Percentiles rank a stretch among this genome's conserved stretches.
These are phyloP conservation scores for Brachynemurus nebulosus DNA, from an alignment of 2,888 invertebrate genomes.

Conservation along the genomic window DNA sequence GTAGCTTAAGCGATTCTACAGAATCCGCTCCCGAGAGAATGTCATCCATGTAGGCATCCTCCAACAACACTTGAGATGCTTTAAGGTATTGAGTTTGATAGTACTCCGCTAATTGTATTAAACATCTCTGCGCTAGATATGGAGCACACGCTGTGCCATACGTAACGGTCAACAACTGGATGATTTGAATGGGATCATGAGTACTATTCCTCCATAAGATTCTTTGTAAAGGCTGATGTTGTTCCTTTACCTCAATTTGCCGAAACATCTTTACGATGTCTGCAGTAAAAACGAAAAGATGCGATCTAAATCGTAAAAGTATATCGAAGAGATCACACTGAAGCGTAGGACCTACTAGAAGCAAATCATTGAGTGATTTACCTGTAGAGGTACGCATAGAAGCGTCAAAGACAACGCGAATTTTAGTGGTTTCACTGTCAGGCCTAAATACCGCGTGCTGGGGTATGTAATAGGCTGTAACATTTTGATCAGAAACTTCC, in stretches of 20 bases:
- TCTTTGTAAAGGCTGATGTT: neutral
- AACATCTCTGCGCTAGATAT: neutral
- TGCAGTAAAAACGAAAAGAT: neutral
- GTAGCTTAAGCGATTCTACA: neutral
- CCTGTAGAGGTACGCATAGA: no score
- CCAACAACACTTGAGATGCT: neutral
- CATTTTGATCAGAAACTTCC: neutral
- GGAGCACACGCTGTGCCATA: slow-evolving; percentile 1
- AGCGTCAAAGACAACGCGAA: no score
- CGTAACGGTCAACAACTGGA: neutral
- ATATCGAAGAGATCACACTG: slow-evolving; percentile 1
- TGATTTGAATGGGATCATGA: neutral
- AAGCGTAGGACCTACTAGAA: neutral
- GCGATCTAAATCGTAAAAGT: neutral
- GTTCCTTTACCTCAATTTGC: neutral
- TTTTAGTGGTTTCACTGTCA: no score
- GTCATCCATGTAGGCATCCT: slow-evolving; percentile 13
- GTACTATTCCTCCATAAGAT: neutral
- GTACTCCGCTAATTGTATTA: neutral
- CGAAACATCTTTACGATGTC: neutral
- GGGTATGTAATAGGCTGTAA: neutral
- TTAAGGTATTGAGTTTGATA: neutral
- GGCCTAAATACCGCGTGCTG: neutral
- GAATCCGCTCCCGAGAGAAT: slow-evolving; percentile 6
- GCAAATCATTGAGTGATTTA: slow-evolving; percentile 2